Base-by-base conservation (phyloP, 2,113 vertebrate genomes). In the Chaetorhynchus papuensis region DNA sequence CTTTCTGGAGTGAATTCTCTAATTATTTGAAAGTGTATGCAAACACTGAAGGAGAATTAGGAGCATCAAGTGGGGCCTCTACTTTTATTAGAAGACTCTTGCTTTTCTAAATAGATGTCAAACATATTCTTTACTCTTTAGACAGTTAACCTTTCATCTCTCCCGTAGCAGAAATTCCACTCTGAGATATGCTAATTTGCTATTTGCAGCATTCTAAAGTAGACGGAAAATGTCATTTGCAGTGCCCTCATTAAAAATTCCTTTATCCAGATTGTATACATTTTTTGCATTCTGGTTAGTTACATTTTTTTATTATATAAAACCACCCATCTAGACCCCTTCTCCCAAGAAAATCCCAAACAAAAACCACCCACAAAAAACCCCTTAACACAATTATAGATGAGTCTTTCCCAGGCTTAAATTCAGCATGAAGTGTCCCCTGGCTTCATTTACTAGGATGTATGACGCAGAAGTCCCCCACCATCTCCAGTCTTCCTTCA, bases 81-180 rank as follows among this genome's bases (percentile, higher is more conserved):
- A 94, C 97, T 98, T 98, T 97, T 98, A 98, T 97, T 97, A 97
- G 89, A 93, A 97, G 94, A 89, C 87, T 87, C 94, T 97, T 98
- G 97, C 95, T 97, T 97, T 97, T 95, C 92, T 96, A 98, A 98
- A 96, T 96, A 97, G 96, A 98, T 97, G 97, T 97, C 95, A 97
- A 83, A 97, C 93, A 96, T 98, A 97, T 95, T 97, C 97, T 98
- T 98, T 96, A 94, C 86, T 97, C 95, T 97, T 98, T 93, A 97
- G 97, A 97, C 92, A 96, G 97, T 98, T 98, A 98, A 98, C 97
- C 97, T 98, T 98, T 98, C 96, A 97, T 98, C 97, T 97, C 91
- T 97, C 86, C 89, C 41, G 61, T 75, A 97, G 91, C 87, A 97
- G 97, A 97, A 98, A 98, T 97, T 96, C 96, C 92, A 92, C 79